These are phyloP conservation scores for Euzetes globulus DNA, from an alignment of 2,888 invertebrate genomes.

Conservation along the genomic window DNA sequence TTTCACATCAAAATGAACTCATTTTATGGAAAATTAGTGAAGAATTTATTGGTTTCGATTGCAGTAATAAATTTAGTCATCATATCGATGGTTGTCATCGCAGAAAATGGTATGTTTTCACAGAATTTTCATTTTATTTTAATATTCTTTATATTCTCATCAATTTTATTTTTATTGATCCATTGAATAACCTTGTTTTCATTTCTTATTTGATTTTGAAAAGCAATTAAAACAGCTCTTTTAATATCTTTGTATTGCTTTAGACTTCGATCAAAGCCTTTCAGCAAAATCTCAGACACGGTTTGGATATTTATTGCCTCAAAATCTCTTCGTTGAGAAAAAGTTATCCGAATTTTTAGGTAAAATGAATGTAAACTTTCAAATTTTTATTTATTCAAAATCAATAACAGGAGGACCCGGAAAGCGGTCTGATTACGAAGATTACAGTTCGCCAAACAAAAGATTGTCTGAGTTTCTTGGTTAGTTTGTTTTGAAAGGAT, in stretches of 20 bases:
- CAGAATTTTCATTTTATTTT: too few species aligned
- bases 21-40: not conserved
- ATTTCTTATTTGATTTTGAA: too few species aligned
- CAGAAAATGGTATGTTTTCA: not conserved
- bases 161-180: too few species aligned
- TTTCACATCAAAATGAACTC: not conserved
- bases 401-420: not conserved
- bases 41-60: not conserved
- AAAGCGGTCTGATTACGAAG: not conserved
- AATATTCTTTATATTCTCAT: too few species aligned
- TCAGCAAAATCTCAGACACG: not conserved
- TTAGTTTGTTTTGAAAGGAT: not conserved
- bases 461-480: constrained; percentile 8
- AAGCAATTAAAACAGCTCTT: too few species aligned
- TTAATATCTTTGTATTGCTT: too few species aligned
- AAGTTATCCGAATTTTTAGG: constrained; percentile 1
- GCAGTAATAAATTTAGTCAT: not conserved
- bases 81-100: not conserved
- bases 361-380: not conserved
- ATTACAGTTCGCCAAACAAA: not conserved
- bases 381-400: not conserved
- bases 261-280: not conserved
- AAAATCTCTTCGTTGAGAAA: not conserved
- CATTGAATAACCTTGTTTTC: too few species aligned
- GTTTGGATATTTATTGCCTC: not conserved